Evolutionary conservation across 2,888 invertebrate species (phyloP), one percentile per base, ranked within the genome.

Genomic region (Labia minor): DNA sequence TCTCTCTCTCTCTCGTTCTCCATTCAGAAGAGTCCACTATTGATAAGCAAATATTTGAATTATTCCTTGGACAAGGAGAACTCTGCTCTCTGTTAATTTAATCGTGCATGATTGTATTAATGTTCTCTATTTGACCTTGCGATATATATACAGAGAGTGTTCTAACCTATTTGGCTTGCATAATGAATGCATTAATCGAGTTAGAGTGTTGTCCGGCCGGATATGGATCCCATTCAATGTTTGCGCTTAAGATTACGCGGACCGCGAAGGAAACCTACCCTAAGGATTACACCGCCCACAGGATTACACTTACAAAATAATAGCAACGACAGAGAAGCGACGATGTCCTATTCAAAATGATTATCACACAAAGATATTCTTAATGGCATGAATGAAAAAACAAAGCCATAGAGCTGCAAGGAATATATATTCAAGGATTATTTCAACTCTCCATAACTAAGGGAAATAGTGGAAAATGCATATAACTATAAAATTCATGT

Each of bases 101-200:
- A 49, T 49, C 49, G 49, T 49, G 14, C 14, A 49, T 49, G 49
- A 49, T 49, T 49, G 49, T 49, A 49, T 49, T 49, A 49, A 49
- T 49, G 49, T 16, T 49, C 49, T 49, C 49, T 49, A 49, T 49
- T 49, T 49, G 49, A 49, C 49, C 49, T 49, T 49, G 49, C 49
- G 49, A 49, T 49, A 11, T 49, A 49, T 49, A 49, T 49, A 49
- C 49, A 49, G 49, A n/a, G n/a, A n/a, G 49, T 14, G 49, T 49
- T 49, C 49, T 49, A 49, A 49, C 49, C 49, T 49, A 49, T 49
- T 49, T 49, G 49, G 49, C 49, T 49, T 49, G 49, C 49, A 49
- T 49, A 49, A 49, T 49, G 49, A 49, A 49, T 49, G 49, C 49
- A 49, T 49, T 49, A 49, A 49, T 49, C 49, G 49, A 49, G 49